These are phyloP conservation scores for Salvelinus sp. DNA, from an alignment of 2,113 vertebrate species.

Conservation along the genomic window DNA sequence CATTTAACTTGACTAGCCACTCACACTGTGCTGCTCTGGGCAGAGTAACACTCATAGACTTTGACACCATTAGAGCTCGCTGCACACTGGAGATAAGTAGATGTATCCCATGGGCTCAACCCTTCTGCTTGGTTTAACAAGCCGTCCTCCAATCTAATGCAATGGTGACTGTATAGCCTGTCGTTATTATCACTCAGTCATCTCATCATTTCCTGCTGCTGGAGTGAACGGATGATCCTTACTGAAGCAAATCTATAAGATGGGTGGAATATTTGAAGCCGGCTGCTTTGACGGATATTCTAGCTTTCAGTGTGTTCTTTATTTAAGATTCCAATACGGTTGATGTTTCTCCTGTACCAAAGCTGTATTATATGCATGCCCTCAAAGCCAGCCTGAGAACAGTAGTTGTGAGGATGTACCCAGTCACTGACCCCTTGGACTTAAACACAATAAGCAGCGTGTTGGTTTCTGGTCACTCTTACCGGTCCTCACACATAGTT, in stretches of 20 bases:
- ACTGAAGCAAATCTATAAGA: not conserved
- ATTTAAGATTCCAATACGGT: too few species aligned
- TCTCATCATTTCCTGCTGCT: not conserved
- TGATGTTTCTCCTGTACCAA: too few species aligned
- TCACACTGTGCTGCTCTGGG: constrained; percentile 29
- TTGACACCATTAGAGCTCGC: constrained; percentile 35
- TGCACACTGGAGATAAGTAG: constrained; percentile 5
- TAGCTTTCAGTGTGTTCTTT: too few species aligned
- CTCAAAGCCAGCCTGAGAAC: too few species aligned
- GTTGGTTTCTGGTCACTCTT: too few species aligned
- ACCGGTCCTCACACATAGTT: too few species aligned
- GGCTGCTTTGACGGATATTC: constrained; percentile 16
- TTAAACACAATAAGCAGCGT: too few species aligned
- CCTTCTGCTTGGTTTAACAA: constrained; percentile 39
- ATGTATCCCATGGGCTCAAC: constrained; percentile 36
- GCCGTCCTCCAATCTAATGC: constrained; percentile 28
- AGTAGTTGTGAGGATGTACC: too few species aligned
- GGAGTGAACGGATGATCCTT: constrained; percentile 6
- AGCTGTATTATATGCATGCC: too few species aligned
- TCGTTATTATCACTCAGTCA: constrained; percentile 21
- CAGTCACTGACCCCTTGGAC: too few species aligned
- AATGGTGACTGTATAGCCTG: constrained; percentile 33
- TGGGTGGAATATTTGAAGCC: constrained; percentile 25
- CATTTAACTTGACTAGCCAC: constrained; percentile 16
- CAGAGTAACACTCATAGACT: constrained; percentile 45